Percentiles rank a stretch among this genome's conserved stretches.
phyloP scores from a whole-genome alignment of 2,888 invertebrate genomes.

The Ecdyonurus torrentis region DNA sequence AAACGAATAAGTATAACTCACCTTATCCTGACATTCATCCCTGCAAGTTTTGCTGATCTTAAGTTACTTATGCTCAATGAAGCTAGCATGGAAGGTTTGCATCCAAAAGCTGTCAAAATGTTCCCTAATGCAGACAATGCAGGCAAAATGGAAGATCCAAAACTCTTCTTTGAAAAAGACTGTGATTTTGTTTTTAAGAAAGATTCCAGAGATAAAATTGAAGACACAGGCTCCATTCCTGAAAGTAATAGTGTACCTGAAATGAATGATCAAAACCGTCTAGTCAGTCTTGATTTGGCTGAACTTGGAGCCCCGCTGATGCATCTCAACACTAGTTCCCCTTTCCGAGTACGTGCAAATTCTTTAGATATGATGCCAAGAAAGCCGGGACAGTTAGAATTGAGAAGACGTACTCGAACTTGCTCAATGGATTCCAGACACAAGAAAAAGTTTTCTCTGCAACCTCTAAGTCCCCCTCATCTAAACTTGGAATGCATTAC shows the following conservation, averaged over 20 bases:
- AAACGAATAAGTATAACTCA: constrained; percentile 42
- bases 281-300: constrained; percentile 4
- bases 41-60: constrained; percentile 35
- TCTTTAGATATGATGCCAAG: constrained; percentile 18
- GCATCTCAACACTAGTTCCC: constrained; percentile 8
- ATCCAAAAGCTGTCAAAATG: neutral
- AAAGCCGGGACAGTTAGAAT: neutral
- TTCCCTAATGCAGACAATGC: neutral
- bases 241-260: constrained; percentile 1
- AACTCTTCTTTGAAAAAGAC: neutral
- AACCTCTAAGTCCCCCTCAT: neutral
- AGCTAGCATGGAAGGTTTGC: neutral
- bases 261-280: neutral
- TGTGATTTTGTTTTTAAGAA: neutral
- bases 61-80: constrained; percentile 19
- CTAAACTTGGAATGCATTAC: neutral
- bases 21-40: constrained; percentile 46
- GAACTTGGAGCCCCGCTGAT: constrained; percentile 9
- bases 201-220: neutral
- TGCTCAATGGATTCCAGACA: constrained; percentile 11
- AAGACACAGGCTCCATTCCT: neutral
- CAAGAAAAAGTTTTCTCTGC: constrained; percentile 1
- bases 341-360: constrained; percentile 18
- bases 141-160: neutral
- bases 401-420: constrained; percentile 8